phyloP scores from a whole-genome alignment of 2,888 invertebrate species.

The Cephus pygmeus region DNA sequence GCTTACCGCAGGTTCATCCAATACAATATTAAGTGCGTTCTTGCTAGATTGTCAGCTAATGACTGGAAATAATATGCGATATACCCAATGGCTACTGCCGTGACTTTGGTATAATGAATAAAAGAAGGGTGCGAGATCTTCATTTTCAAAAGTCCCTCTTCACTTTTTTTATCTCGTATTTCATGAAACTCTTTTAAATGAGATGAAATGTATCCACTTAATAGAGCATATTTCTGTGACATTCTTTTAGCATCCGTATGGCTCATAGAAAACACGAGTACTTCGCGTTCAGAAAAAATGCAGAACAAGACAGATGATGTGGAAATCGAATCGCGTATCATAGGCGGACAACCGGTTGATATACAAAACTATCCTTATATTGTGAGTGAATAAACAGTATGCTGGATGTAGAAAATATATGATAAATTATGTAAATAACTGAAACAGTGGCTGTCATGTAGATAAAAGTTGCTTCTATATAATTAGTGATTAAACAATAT shows the following conservation, averaged over 20 bases:
- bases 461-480: neutral
- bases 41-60: neutral
- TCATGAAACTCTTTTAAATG: neutral
- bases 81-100: neutral
- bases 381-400: constrained; percentile 32
- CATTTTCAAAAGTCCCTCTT: neutral
- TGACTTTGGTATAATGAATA: neutral
- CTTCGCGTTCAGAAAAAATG: neutral
- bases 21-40: neutral
- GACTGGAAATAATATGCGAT: neutral
- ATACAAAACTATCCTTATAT: constrained; percentile 47
- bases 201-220: neutral
- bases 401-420: constrained; percentile 13
- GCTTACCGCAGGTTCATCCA: neutral
- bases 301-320: neutral
- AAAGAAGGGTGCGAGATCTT: neutral
- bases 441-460: neutral
- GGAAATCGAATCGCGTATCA: constrained; percentile 34
- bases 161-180: neutral
- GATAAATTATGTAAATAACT: constrained; percentile 12
- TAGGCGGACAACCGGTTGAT: constrained; percentile 43
- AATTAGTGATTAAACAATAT: neutral
- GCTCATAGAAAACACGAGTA: neutral
- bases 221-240: neutral
- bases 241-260: neutral